Percentiles rank a stretch among this genome's conserved stretches.
Evolutionary conservation across 2,888 invertebrate species (phyloP).

Genomic region (Andrena fulva): DNA sequence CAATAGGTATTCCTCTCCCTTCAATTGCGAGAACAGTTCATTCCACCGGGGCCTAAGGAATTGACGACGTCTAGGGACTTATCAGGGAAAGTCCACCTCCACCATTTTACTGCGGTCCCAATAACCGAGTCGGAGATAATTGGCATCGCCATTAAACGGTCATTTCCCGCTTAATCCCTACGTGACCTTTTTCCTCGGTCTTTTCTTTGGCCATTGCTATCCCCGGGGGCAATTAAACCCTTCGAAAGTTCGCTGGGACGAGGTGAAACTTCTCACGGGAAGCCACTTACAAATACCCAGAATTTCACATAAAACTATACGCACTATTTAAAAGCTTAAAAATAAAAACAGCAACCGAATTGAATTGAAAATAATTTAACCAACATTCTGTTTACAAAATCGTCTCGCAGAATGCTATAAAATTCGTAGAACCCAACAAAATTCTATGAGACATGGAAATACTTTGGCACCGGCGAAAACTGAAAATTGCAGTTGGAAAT

Average conservation of each 20-base stretch:
- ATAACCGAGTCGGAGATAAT: constrained; percentile 68
- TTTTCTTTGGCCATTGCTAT: constrained; percentile 33
- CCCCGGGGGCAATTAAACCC: constrained; percentile 54
- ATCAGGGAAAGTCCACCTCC: constrained; percentile 64
- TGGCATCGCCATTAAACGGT: constrained; percentile 65
- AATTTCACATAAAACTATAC: background rate
- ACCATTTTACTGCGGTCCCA: constrained; percentile 65
- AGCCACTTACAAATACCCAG: background rate
- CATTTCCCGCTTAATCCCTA: constrained; percentile 51
- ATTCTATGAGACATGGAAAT: background rate
- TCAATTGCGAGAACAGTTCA: background rate
- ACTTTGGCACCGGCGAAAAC: too few species aligned
- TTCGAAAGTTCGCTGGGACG: background rate
- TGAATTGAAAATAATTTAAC: background rate
- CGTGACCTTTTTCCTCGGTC: constrained; percentile 18
- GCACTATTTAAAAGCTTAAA: background rate
- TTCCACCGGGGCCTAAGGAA: constrained; percentile 2
- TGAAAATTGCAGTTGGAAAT: background rate
- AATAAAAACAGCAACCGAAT: background rate
- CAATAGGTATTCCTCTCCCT: background rate
- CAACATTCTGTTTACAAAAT: too few species aligned
- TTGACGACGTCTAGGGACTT: constrained; percentile 16
- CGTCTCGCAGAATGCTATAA: too few species aligned
- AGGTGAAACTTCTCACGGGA: background rate
- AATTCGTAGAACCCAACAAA: background rate